Conservation (phyloP, 2,888 invertebrate species). For the Rosalia funebris region DNA sequence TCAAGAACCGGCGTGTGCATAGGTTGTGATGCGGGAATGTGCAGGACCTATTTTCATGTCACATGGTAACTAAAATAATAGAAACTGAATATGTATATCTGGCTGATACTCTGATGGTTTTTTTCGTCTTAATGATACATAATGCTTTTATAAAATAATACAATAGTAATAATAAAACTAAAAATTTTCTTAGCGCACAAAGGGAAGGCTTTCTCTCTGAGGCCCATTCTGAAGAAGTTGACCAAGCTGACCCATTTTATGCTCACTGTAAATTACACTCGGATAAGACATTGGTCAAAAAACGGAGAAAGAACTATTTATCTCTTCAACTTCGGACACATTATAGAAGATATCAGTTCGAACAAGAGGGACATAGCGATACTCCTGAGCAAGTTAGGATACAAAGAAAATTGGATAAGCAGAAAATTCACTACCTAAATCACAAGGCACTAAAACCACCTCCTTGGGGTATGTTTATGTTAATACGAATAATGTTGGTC, state of each 20-base stretch:
- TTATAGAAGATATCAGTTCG: conserved; percentile 70
- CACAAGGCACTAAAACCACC: conserved; percentile 79
- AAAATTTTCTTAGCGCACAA: neutral
- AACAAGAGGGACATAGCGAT: conserved; percentile 71
- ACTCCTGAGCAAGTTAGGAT: conserved; percentile 78
- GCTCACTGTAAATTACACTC: conserved; percentile 97
- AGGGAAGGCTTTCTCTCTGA: conserved; percentile 84
- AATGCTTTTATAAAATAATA: no score
- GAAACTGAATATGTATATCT: no score
- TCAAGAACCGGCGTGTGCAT: conserved; percentile 95
- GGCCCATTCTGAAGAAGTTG: conserved; percentile 88
- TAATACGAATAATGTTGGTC: no score
- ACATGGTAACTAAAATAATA: conserved; percentile 87
- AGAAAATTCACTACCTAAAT: conserved; percentile 82
- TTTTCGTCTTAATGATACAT: no score
- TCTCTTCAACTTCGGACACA: conserved; percentile 85
- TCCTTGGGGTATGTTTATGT: conserved; percentile 86
- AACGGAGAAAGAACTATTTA: conserved; percentile 85
- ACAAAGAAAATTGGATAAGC: conserved; percentile 83
- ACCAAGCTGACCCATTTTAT: conserved; percentile 96
- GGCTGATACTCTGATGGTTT: no score
- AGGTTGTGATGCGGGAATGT: conserved; percentile 98
- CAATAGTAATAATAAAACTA: no score
- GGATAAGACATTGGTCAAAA: conserved; percentile 86
- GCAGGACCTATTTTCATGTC: conserved; percentile 96